These are phyloP conservation scores for Himalopsyche tibetana DNA, from an alignment of 2,888 invertebrate species.

Conservation along the genomic window DNA sequence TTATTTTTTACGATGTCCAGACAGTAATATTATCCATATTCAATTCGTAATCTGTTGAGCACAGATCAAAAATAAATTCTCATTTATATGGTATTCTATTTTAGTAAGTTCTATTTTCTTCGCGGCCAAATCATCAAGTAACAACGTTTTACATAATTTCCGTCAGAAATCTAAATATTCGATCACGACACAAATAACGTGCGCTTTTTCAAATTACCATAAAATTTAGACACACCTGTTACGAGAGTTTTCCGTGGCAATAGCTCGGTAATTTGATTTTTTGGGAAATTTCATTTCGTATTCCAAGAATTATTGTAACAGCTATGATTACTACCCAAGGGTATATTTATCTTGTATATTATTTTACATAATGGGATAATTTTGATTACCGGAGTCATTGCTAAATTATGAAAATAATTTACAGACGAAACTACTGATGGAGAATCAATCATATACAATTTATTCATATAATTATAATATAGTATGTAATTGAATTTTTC, in stretches of 20 bases:
- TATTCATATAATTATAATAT: background rate
- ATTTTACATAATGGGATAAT: background rate
- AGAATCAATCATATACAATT: background rate
- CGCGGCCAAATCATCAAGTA: background rate
- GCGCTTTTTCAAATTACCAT: slow-evolving; percentile 37
- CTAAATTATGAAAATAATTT: background rate
- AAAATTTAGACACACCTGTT: slow-evolving; percentile 35
- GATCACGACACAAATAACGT: slow-evolving; percentile 30
- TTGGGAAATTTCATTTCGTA: background rate
- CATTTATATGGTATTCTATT: slow-evolving; percentile 2
- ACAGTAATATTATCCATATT: no score
- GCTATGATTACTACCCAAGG: background rate
- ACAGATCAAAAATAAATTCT: background rate
- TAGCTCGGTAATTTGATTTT: background rate
- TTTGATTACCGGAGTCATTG: background rate
- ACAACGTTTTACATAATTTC: slow-evolving; percentile 30
- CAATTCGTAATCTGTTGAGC: no score
- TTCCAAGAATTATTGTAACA: background rate
- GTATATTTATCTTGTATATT: background rate
- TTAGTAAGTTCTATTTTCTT: background rate
- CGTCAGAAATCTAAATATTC: slow-evolving; percentile 35
- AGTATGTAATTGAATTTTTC: background rate
- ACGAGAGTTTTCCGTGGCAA: background rate
- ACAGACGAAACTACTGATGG: background rate
- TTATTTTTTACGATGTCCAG: no score